These are phyloP conservation scores for Heliothis peltigera DNA, from an alignment of 2,888 invertebrate genomes.

Conservation along the genomic window DNA sequence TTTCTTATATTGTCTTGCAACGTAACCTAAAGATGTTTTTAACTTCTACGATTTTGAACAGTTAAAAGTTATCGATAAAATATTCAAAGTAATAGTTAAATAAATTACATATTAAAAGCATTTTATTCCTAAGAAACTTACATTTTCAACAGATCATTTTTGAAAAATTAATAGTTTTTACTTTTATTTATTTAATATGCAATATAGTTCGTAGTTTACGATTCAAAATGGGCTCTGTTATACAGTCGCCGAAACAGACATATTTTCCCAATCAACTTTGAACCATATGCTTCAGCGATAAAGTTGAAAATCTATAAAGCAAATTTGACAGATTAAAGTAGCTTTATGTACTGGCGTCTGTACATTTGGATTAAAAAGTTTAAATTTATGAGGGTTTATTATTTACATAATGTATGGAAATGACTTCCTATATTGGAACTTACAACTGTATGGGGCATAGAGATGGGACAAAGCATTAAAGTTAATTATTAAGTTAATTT, in stretches of 20 bases:
- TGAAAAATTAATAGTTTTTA: constrained; percentile 30
- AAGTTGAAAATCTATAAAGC: too few species aligned
- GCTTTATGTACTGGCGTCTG: too few species aligned
- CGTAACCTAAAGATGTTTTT: constrained; percentile 34
- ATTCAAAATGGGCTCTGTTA: constrained; percentile 1
- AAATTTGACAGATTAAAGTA: too few species aligned
- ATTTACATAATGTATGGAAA: constrained; percentile 12
- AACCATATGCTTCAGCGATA: too few species aligned
- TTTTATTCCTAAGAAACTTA: constrained; percentile 18
- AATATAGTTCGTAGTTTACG: constrained; percentile 35
- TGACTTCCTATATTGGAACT: too few species aligned
- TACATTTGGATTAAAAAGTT: constrained; percentile 23
- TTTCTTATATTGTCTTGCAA: not conserved
- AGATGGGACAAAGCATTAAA: too few species aligned
- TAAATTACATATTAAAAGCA: constrained; percentile 26
- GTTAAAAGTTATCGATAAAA: constrained; percentile 18
- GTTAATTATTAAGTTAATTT: too few species aligned
- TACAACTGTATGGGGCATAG: too few species aligned
- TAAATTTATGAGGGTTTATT: constrained; percentile 12
- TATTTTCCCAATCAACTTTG: too few species aligned
- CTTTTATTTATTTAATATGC: constrained; percentile 39
- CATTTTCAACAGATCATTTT: constrained; percentile 47
- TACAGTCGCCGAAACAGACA: too few species aligned
- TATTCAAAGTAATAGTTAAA: constrained; percentile 34
- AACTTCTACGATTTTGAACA: constrained; percentile 18